A percentile compares a stretch with the other conserved stretches of the same genome.
Evolutionary conservation across 2,888 invertebrate genomes (phyloP).

Genomic region (Sepioteuthis lessoniana): DNA sequence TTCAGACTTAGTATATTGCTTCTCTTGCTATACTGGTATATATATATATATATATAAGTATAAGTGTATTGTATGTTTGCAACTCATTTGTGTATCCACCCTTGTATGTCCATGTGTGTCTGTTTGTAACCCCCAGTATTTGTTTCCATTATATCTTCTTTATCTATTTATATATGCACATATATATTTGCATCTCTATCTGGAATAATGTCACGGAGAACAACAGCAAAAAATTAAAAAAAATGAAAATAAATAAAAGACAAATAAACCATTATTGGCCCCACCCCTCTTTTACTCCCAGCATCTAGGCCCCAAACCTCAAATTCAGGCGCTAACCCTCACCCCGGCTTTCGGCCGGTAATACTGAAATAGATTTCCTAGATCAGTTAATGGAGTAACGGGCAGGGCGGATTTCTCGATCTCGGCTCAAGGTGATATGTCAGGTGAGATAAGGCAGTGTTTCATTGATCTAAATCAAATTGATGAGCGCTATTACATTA

Average conservation of each 20-base stretch:
- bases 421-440: constrained; percentile 33
- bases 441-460: constrained; percentile 9
- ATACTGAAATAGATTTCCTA: constrained; percentile 12
- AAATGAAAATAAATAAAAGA: background rate
- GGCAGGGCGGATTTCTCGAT: constrained; percentile 18
- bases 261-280: constrained; percentile 23
- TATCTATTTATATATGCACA: background rate
- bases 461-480: constrained; percentile 33
- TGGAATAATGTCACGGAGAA: background rate
- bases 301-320: background rate
- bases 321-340: background rate
- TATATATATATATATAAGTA: too few relatives aligned
- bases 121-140: background rate
- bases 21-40: too few relatives aligned
- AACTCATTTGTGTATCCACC: background rate
- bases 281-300: background rate
- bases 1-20: too few relatives aligned
- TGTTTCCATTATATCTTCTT: background rate
- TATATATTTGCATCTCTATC: background rate
- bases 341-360: constrained; percentile 6
- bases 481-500: constrained; percentile 33
- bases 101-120: background rate
- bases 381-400: background rate
- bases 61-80: background rate
- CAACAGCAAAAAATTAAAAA: background rate